These are phyloP conservation scores for Hypselothyrea guttata DNA, from an alignment of 2,888 invertebrate species.

Conservation along the genomic window DNA sequence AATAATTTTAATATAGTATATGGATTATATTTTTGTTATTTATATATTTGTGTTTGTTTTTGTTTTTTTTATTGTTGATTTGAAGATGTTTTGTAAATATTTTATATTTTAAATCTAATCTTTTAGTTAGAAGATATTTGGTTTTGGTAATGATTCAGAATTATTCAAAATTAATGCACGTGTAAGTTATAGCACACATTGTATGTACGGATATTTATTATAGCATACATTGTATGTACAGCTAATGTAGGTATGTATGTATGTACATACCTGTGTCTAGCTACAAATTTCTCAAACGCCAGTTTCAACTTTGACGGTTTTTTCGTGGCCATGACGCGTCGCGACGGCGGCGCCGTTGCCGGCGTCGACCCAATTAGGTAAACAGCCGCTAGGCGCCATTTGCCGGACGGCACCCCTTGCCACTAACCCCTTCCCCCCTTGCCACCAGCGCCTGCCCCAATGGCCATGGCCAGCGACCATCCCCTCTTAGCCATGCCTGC, in stretches of 20 bases:
- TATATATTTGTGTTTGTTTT: too few species aligned
- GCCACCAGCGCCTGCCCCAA: neutral
- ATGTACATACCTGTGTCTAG: neutral
- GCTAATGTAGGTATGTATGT: conserved; percentile 5
- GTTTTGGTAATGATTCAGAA: too few species aligned
- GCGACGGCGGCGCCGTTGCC: conserved; percentile 34
- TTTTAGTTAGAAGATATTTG: too few species aligned
- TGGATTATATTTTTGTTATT: too few species aligned
- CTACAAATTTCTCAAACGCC: conserved; percentile 13
- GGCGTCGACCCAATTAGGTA: conserved; percentile 61
- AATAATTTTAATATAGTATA: too few species aligned
- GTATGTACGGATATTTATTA: too few species aligned
- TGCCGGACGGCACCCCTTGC: conserved; percentile 19
- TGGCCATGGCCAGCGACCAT: conserved; percentile 13
- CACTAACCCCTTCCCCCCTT: conserved; percentile 15
- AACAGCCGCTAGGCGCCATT: conserved; percentile 59
- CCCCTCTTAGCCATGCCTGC: neutral
- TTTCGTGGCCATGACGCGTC: conserved; percentile 46
- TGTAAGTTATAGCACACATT: too few species aligned
- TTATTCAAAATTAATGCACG: too few species aligned
- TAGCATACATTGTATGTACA: conserved; percentile 3
- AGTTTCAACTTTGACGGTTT: conserved; percentile 26
- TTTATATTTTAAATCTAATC: too few species aligned
- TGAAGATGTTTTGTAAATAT: too few species aligned
- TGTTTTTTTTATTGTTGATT: too few species aligned